These are phyloP conservation scores for Leptogaster cylindrica DNA, from an alignment of 2,888 invertebrate genomes.

Conservation along the genomic window DNA sequence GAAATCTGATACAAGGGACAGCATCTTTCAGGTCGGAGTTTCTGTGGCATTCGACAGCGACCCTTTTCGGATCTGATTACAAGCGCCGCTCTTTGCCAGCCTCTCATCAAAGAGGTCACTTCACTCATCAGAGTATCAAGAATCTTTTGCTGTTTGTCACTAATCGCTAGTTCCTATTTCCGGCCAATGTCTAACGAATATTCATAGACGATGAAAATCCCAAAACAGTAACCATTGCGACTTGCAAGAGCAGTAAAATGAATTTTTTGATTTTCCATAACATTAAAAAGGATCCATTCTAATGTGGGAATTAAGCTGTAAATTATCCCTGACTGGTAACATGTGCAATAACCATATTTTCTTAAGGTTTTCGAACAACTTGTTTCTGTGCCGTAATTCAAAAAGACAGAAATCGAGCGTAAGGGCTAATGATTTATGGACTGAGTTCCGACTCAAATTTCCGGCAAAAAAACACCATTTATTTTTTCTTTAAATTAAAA, in stretches of 20 bases:
- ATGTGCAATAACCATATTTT: conserved; percentile 21
- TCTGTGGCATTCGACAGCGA: conserved; percentile 11
- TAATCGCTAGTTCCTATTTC: conserved; percentile 18
- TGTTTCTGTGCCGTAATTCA: background rate
- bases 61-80: conserved; percentile 42
- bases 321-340: conserved; percentile 28
- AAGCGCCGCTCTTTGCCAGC: conserved; percentile 43
- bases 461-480: conserved; percentile 46
- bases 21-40: background rate
- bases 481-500: conserved; percentile 47
- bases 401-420: conserved; percentile 10
- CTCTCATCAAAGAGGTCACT: no score
- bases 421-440: conserved; percentile 42
- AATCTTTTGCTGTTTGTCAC: background rate
- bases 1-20: conserved; percentile 9
- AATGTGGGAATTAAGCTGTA: background rate
- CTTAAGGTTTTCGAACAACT: conserved; percentile 1
- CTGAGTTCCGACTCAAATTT: conserved; percentile 45
- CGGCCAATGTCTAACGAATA: no score
- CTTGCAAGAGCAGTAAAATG: conserved; percentile 4
- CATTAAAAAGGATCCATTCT: background rate
- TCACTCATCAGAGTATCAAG: conserved; percentile 24
- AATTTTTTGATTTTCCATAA: conserved; percentile 18
- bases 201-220: no score
- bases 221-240: no score